Evolutionary conservation across 2,888 invertebrate species (phyloP).

Genomic region (Aspidiotus destructor): DNA sequence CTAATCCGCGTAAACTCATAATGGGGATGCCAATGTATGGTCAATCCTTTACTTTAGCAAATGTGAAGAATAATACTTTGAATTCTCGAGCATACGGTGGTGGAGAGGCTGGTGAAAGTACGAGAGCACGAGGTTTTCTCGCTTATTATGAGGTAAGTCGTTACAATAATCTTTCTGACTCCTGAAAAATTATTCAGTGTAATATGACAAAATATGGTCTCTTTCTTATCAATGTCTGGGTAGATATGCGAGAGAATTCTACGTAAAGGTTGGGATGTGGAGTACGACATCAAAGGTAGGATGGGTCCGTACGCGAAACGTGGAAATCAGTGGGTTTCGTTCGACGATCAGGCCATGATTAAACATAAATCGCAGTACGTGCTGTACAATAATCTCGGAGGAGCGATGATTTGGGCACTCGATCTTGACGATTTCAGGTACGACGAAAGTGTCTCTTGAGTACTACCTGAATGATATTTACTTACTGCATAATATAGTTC

Average conservation of each 20-base stretch:
- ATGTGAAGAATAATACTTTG: conserved; percentile 53
- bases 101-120: conserved; percentile 80
- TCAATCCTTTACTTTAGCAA: conserved; percentile 72
- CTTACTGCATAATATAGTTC: not conserved
- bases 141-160: conserved; percentile 70
- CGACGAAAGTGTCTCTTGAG: not conserved
- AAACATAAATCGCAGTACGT: conserved; percentile 74
- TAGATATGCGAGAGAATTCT: conserved; percentile 73
- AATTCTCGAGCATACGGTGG: conserved; percentile 74
- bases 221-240: conserved; percentile 34
- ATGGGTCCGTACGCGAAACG: conserved; percentile 80
- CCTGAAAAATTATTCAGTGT: not conserved
- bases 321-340: conserved; percentile 86
- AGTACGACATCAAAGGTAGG: conserved; percentile 64
- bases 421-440: conserved; percentile 72
- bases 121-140: conserved; percentile 75
- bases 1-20: conserved; percentile 64
- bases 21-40: conserved; percentile 86
- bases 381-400: conserved; percentile 66
- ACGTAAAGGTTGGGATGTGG: conserved; percentile 64
- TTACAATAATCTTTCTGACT: not conserved
- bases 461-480: not conserved
- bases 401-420: conserved; percentile 82
- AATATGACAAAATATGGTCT: not conserved
- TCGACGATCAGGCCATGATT: conserved; percentile 77